These are phyloP conservation scores for Gadopsis marmoratus DNA, from an alignment of 2,797 vertebrate species.

Conservation along the genomic window DNA sequence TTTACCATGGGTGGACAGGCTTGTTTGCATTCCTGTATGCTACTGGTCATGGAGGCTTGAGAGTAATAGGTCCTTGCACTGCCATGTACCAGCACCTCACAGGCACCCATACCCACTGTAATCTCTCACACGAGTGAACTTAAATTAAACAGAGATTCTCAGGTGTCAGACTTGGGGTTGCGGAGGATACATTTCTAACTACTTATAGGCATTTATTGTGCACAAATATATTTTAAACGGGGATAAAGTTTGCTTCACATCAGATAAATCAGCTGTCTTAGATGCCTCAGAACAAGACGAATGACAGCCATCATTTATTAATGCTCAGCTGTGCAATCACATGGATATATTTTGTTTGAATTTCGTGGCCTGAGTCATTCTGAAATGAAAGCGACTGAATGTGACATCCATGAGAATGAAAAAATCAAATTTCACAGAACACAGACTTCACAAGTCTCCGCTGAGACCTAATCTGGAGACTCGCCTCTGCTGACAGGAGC, in stretches of 20 bases:
- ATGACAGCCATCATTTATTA: constrained; percentile 52
- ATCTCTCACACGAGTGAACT: constrained; percentile 72
- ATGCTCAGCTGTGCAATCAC: constrained; percentile 31
- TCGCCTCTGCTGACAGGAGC: constrained; percentile 63
- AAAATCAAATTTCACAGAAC: constrained; percentile 57
- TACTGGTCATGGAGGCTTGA: constrained; percentile 74
- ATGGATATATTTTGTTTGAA: constrained; percentile 52
- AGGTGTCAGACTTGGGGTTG: constrained; percentile 30
- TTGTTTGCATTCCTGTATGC: constrained; percentile 61
- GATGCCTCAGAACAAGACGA: constrained; percentile 26
- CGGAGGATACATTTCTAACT: neutral
- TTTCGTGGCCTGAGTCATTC: constrained; percentile 48
- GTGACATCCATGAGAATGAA: constrained; percentile 49
- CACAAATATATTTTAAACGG: constrained; percentile 15
- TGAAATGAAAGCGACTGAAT: constrained; percentile 50
- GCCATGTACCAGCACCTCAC: constrained; percentile 57
- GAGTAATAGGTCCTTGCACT: constrained; percentile 66
- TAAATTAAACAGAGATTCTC: constrained; percentile 74
- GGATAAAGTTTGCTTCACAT: constrained; percentile 24
- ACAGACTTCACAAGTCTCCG: constrained; percentile 57
- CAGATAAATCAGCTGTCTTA: constrained; percentile 22
- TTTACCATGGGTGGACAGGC: constrained; percentile 72
- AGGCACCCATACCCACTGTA: constrained; percentile 51
- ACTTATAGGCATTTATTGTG: constrained; percentile 29
- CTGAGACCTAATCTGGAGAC: constrained; percentile 56